Base-by-base conservation (phyloP, 2,797 vertebrate species). In the Odontamblyopus lacepedii region DNA sequence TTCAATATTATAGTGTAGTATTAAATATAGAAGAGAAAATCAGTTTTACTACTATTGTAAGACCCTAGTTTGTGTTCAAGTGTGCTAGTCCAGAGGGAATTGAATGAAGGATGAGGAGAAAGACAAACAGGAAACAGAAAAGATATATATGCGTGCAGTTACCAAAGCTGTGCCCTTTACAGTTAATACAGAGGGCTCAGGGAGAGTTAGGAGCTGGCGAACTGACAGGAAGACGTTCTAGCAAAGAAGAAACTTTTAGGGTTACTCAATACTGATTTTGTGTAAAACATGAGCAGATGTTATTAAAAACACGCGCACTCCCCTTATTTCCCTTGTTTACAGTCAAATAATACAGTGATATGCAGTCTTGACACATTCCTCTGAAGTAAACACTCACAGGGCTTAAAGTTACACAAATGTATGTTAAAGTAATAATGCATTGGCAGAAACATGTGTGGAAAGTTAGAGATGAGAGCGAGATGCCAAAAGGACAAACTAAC, bases 111-210 rank as follows among this genome's bases (percentile, higher is more conserved):
- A 76, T 62, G 57, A 60, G 38, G 30, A 79, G 75, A 67, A 0
- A 50, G 19, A 78, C 1, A 41, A 60, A 15, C 5, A 0, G 64
- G 56, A 69, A 81, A 74, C 70, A 78, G 69, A 75, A 38, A 60
- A 79, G 71, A 83, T 75, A 65, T 75, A 65, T 70, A 88, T 11
- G 61, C 63, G 80, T 82, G 70, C 81, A 78, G 81, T 77, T 53
- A 16, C 76, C 69, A 78, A 77, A 87, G 74, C 82, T 72, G 67
- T 41, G 51, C 74, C 78, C 80, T 91, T 88, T 77, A 76, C 61
- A 65, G 72, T 80, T 75, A 87, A 89, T 75, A 75, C 82, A 69
- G 66, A 63, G 70, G 74, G 81, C 83, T 91, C 81, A 83, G 72
- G 78, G 72, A 78, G 61, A 74, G 76, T 77, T 72, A 74, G 76